These are phyloP conservation scores for Scaptodrosophila latifasciaeformis DNA, from an alignment of 2,888 invertebrate genomes.

Conservation along the genomic window DNA sequence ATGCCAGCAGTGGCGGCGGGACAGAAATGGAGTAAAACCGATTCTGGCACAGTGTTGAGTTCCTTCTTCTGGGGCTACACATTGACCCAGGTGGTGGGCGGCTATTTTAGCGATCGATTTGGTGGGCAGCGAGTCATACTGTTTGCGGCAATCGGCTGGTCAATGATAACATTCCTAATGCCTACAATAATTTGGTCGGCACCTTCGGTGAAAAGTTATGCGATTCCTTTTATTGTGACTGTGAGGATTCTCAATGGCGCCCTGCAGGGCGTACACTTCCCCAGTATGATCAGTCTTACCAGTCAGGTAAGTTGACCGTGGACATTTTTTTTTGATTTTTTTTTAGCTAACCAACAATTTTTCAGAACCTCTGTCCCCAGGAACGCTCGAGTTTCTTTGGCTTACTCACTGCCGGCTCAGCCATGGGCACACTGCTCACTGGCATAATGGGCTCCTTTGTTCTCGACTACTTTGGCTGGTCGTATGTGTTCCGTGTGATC, in stretches of 20 bases:
- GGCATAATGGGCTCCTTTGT: constrained; percentile 82
- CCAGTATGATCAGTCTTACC: constrained; percentile 82
- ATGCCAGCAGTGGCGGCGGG: constrained; percentile 80
- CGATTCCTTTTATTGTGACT: constrained; percentile 78
- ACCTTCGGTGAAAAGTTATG: constrained; percentile 68
- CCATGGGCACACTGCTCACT: constrained; percentile 80
- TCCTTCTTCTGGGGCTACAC: constrained; percentile 86
- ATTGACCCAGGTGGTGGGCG: constrained; percentile 79
- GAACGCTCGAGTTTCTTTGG: constrained; percentile 83
- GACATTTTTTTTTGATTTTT: background rate
- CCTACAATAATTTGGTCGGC: constrained; percentile 77
- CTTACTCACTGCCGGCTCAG: constrained; percentile 79
- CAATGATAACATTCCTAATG: constrained; percentile 77
- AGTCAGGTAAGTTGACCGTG: constrained; percentile 74
- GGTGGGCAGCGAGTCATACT: constrained; percentile 81
- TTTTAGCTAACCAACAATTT: background rate
- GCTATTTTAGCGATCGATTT: constrained; percentile 78
- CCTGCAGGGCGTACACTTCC: constrained; percentile 82
- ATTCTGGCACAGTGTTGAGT: constrained; percentile 82
- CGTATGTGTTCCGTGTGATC: constrained; percentile 79
- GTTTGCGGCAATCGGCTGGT: constrained; percentile 79
- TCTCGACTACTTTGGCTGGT: constrained; percentile 81
- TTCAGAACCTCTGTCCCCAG: constrained; percentile 78
- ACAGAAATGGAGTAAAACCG: constrained; percentile 81
- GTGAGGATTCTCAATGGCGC: constrained; percentile 80